Base-by-base conservation (phyloP, 2,797 vertebrate genomes). In the Crypturellus tataupa region DNA sequence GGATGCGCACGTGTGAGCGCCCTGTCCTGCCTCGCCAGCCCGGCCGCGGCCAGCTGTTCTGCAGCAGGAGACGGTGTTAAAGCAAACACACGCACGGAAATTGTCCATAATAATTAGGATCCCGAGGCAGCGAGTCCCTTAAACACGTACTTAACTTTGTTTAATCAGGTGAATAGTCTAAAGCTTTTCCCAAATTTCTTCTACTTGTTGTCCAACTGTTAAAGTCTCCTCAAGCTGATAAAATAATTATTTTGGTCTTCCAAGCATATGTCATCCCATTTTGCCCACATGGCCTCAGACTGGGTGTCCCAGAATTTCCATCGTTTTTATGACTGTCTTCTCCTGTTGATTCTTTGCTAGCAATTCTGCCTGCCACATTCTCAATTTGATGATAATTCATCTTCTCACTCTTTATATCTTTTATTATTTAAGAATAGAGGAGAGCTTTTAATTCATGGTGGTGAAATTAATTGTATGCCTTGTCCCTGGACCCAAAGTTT, bases 31-130 rank as follows among this genome's bases (percentile, higher is more conserved):
- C 84, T 83, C 93, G 94, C 93, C 93, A 96, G 80, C 88, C 91
- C 84, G 90, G 94, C 95, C 94, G 76, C 94, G 88, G 89, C 84
- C 93, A 96, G 95, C 94, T 95, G 90, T 95, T 95, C 72, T 95
- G 62, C 93, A 93, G 93, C 95, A 90, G 94, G 93, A 94, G 89
- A 87, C 87, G 88, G 90, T 88, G 85, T 91, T 86, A 90, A 90
- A 94, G 83, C 86, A 96, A 96, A 95, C 59, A 75, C 68, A 46
- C 83, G 65, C 80, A 89, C 69, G 65, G 93, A 96, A 91, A 85
- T 91, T 87, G 85, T 82, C 85, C 14, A 0, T 90, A 90, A 87
- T 94, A 93, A 95, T 95, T 91, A 92, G 93, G 85, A 91, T 90
- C 78, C 78, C 87, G 80, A 88, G 44, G 40, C 71, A 93, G 37